Evolutionary conservation across 2,113 vertebrate species (phyloP).

Genomic region (Austrofundulus limnaeus): DNA sequence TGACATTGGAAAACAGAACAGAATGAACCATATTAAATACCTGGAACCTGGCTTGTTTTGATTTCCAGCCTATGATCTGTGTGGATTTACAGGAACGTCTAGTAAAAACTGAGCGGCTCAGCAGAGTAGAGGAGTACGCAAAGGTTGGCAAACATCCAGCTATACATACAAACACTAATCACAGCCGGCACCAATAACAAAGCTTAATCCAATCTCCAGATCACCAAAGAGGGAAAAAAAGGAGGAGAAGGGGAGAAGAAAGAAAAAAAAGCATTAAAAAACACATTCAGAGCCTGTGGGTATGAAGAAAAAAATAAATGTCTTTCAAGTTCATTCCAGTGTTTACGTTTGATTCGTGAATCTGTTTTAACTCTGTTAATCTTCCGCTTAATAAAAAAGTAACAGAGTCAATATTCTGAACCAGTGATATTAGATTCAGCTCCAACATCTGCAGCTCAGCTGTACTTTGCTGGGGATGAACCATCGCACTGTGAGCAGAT

Average conservation of each 20-base stretch:
- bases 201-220: conserved; percentile 31
- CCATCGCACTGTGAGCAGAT: not conserved
- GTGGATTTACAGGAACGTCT: conserved; percentile 16
- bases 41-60: conserved; percentile 8
- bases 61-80: conserved; percentile 43
- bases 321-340: conserved; percentile 39
- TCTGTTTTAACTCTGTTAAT: conserved; percentile 31
- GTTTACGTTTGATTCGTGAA: conserved; percentile 32
- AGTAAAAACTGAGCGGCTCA: conserved; percentile 24
- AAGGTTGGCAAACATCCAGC: conserved; percentile 35
- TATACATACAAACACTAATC: conserved; percentile 11
- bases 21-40: conserved; percentile 32
- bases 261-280: conserved; percentile 40
- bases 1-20: not conserved
- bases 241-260: no score
- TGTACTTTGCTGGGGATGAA: not conserved
- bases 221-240: conserved; percentile 41
- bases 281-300: conserved; percentile 36
- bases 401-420: conserved; percentile 17
- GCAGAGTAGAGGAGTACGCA: conserved; percentile 10
- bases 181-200: conserved; percentile 29
- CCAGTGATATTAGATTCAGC: conserved; percentile 16
- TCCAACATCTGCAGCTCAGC: conserved; percentile 11
- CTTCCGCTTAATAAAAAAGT: conserved; percentile 29
- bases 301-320: conserved; percentile 3